phyloP scores from a whole-genome alignment of 1,140 invertebrate species.

The Geopemphigus sp. region DNA sequence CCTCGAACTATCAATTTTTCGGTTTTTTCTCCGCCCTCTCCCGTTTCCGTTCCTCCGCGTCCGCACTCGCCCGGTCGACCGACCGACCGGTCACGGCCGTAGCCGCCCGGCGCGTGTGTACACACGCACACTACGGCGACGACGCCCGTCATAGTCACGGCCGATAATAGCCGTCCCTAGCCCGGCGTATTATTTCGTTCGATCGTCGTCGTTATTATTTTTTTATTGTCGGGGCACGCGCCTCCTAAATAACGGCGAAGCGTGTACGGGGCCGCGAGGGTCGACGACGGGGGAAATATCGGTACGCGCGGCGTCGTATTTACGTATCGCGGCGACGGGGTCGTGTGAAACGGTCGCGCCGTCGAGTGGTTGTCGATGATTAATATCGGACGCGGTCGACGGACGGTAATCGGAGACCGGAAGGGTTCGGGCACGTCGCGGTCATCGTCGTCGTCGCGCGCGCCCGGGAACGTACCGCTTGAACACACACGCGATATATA shows the following conservation, averaged over 20 bases:
- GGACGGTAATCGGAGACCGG: constrained; percentile 37
- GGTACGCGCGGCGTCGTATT: neutral
- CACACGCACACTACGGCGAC: neutral
- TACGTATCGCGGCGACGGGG: constrained; percentile 14
- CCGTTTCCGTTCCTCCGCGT: neutral
- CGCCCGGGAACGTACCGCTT: too few species aligned
- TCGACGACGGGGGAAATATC: neutral
- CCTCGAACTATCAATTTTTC: constrained; percentile 42
- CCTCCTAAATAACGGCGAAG: too few species aligned
- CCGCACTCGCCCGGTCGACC: neutral
- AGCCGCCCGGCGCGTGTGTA: neutral
- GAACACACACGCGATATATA: too few species aligned
- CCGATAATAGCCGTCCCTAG: constrained; percentile 19
- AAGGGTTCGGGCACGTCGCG: constrained; percentile 39
- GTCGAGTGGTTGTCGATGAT: constrained; percentile 26
- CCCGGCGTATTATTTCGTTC: neutral
- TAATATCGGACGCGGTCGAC: constrained; percentile 35
- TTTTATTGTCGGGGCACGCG: constrained; percentile 45
- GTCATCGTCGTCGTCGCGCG: neutral
- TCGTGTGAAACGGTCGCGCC: constrained; percentile 45
- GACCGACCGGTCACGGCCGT: too few species aligned
- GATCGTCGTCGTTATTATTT: constrained; percentile 30
- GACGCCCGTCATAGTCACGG: constrained; percentile 4
- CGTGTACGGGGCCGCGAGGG: neutral
- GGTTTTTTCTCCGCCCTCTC: neutral